These are phyloP conservation scores for Epinotia brunnichana DNA, from an alignment of 2,888 invertebrate genomes.

Conservation along the genomic window DNA sequence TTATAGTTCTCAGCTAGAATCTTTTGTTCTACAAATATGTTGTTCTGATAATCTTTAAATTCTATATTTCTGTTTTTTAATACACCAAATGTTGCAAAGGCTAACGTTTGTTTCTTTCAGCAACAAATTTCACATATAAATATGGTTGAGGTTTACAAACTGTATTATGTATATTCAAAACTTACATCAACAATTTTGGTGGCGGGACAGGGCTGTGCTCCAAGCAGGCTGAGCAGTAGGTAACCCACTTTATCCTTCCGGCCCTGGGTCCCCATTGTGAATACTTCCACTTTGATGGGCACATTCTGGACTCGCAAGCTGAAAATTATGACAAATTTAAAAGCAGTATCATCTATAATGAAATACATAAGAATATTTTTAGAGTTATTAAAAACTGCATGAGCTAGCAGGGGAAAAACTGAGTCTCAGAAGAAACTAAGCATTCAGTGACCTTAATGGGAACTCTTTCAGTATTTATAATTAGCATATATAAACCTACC, in stretches of 20 bases:
- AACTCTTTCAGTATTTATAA: conserved; percentile 25
- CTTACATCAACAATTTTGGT: conserved; percentile 76
- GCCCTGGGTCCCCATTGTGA: conserved; percentile 79
- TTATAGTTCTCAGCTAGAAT: too few relatives aligned
- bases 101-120: neutral
- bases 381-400: neutral
- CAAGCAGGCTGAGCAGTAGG: conserved; percentile 86
- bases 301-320: conserved; percentile 89
- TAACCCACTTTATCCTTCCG: conserved; percentile 88
- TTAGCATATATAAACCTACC: conserved; percentile 57
- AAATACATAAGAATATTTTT: neutral
- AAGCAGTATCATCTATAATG: neutral
- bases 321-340: conserved; percentile 46
- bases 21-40: too few relatives aligned
- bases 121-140: too few relatives aligned
- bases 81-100: too few relatives aligned
- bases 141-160: conserved; percentile 14
- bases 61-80: too few relatives aligned
- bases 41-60: too few relatives aligned
- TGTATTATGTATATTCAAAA: conserved; percentile 22
- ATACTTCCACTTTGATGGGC: conserved; percentile 89
- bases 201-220: conserved; percentile 86
- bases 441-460: neutral
- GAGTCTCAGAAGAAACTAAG: neutral
- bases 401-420: neutral